phyloP scores from a whole-genome alignment of 2,888 invertebrate genomes.

The Zygogramma bicolorata region DNA sequence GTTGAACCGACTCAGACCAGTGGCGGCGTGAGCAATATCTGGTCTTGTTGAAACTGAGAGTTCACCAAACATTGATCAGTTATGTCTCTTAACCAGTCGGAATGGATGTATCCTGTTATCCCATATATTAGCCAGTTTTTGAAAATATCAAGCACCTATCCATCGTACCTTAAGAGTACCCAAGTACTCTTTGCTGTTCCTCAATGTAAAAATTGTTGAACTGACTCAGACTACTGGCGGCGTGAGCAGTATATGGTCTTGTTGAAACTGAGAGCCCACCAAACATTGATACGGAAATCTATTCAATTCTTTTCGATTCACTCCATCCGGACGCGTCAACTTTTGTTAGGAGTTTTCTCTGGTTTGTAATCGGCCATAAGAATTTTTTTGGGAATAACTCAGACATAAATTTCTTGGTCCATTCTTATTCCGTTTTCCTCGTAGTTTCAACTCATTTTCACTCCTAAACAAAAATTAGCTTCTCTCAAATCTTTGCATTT shows the following conservation, averaged over 20 bases:
- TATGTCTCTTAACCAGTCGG: too few relatives aligned
- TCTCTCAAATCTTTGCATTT: constrained; percentile 21
- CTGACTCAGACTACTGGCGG: too few relatives aligned
- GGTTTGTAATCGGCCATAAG: constrained; percentile 21
- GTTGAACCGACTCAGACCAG: constrained; percentile 43
- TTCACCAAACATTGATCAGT: constrained; percentile 45
- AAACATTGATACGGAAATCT: constrained; percentile 29
- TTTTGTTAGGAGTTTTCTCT: constrained; percentile 21
- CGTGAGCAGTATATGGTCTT: too few relatives aligned
- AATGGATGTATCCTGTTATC: too few relatives aligned
- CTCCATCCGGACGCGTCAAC: background rate
- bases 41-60: constrained; percentile 38
- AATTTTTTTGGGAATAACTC: constrained; percentile 26
- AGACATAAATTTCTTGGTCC: constrained; percentile 24
- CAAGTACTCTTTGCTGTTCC: too few relatives aligned
- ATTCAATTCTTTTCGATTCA: constrained; percentile 3
- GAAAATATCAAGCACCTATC: too few relatives aligned
- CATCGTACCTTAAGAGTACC: too few relatives aligned
- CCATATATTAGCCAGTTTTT: too few relatives aligned
- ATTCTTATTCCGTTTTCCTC: background rate
- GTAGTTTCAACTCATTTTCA: constrained; percentile 27
- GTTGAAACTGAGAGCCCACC: too few relatives aligned
- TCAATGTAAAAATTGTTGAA: too few relatives aligned
- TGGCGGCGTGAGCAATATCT: constrained; percentile 41
- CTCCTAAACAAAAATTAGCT: constrained; percentile 36